Conservation (phyloP, 30 jellyfish, hydroid and myxozoan species). For the Turritopsis rubra region DNA sequence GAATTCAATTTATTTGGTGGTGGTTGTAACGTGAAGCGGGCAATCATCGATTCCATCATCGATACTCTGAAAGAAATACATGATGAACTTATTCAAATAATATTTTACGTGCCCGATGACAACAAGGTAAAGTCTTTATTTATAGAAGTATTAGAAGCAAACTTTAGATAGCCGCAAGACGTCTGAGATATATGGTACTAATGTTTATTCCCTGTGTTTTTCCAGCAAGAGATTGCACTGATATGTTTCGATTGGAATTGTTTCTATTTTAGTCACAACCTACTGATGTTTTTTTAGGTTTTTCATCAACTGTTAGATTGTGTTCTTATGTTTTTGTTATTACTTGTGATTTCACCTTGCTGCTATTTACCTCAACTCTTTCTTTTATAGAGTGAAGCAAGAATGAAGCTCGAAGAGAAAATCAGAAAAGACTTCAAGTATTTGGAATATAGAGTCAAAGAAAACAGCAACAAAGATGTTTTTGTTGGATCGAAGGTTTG, state of each 20-base stretch:
- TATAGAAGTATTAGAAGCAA: too few relatives aligned
- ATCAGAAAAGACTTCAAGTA: background rate
- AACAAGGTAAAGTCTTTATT: constrained; percentile 12
- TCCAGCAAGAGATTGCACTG: too few relatives aligned
- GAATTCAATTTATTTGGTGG: background rate
- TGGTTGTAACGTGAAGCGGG: constrained; percentile 2
- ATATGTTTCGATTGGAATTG: too few relatives aligned
- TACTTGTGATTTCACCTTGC: too few relatives aligned
- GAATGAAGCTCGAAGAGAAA: background rate
- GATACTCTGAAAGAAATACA: background rate
- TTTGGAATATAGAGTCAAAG: background rate
- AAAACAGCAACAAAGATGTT: background rate
- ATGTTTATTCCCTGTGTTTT: too few relatives aligned
- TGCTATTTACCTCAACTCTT: too few relatives aligned
- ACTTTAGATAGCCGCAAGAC: too few relatives aligned
- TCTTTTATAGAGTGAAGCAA: background rate
- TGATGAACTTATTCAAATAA: background rate
- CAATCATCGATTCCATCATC: background rate
- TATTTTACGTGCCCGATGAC: constrained; percentile 1
- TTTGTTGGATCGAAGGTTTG: background rate
- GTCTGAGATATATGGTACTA: too few relatives aligned
- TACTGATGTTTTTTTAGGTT: too few relatives aligned
- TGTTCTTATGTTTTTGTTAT: too few relatives aligned
- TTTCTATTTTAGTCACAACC: too few relatives aligned
- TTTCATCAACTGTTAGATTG: too few relatives aligned